phyloP scores from a whole-genome alignment of 2,888 invertebrate genomes.

The Leptarthrus brevirostris region DNA sequence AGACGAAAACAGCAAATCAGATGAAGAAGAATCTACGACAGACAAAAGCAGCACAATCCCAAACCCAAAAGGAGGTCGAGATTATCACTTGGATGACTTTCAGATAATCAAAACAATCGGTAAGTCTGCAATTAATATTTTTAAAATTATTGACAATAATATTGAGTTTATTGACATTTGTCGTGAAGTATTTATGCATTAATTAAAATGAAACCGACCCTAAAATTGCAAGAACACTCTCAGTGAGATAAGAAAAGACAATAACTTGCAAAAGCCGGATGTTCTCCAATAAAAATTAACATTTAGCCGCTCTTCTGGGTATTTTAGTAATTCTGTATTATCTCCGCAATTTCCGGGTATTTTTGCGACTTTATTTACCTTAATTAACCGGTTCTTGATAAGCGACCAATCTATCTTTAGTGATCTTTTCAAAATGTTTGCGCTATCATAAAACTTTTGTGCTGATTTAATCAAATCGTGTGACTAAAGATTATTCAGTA shows the following conservation, averaged over 20 bases:
- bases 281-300: neutral
- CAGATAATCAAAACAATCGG: constrained; percentile 90
- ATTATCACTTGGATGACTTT: constrained; percentile 81
- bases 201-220: too few species aligned
- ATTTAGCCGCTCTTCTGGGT: neutral
- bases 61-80: constrained; percentile 65
- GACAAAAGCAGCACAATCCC: constrained; percentile 1
- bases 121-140: constrained; percentile 68
- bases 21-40: constrained; percentile 19
- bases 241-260: neutral
- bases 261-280: neutral
- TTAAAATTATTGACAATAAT: neutral
- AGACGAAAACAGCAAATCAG: constrained; percentile 39
- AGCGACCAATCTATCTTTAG: neutral
- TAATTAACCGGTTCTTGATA: neutral
- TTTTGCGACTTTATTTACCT: neutral
- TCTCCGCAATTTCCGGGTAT: neutral
- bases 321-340: neutral
- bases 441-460: too few species aligned
- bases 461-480: too few species aligned
- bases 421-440: neutral
- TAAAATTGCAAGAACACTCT: too few species aligned
- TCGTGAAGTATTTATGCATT: neutral
- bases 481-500: too few species aligned
- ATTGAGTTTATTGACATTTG: too few species aligned